These are phyloP conservation scores for Halictus rubicundus DNA, from an alignment of 1,140 invertebrate genomes.

Conservation along the genomic window DNA sequence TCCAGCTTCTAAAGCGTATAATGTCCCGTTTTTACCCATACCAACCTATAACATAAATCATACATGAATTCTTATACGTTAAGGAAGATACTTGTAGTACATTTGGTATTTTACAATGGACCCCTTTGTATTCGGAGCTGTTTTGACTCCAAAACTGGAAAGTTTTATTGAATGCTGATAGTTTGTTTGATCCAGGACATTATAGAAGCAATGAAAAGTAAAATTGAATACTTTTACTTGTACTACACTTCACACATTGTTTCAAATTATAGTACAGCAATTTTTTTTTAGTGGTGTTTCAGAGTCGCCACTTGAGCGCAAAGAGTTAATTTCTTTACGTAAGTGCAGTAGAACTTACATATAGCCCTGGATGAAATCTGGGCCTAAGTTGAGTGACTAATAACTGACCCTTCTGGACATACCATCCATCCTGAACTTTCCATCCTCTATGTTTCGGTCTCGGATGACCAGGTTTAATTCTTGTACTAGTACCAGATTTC, in stretches of 20 bases:
- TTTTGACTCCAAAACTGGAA: too few species aligned
- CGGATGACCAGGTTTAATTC: conserved; percentile 83
- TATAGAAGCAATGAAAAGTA: too few species aligned
- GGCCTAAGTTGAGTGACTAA: conserved; percentile 85
- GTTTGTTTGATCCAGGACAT: too few species aligned
- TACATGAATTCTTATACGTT: too few species aligned
- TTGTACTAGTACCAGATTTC: conserved; percentile 84
- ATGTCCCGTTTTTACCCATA: conserved; percentile 87
- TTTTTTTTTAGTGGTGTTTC: too few species aligned
- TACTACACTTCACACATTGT: too few species aligned
- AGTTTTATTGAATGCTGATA: too few species aligned
- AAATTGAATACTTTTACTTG: too few species aligned
- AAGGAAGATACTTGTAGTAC: too few species aligned
- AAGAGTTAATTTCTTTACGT: background rate
- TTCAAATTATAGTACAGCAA: too few species aligned
- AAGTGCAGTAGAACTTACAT: conserved; percentile 81
- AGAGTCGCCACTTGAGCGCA: too few species aligned
- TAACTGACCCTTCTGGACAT: conserved; percentile 84
- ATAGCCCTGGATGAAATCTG: conserved; percentile 89
- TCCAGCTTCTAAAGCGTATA: conserved; percentile 88
- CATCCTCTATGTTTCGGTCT: conserved; percentile 88
- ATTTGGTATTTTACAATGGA: background rate
- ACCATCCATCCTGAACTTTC: conserved; percentile 85
- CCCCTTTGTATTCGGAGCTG: too few species aligned
- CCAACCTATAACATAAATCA: conserved; percentile 84